Evolutionary conservation across 2,888 invertebrate genomes (phyloP), one percentile per base, ranked within the genome.

Genomic region (Latheticus oryzae): DNA sequence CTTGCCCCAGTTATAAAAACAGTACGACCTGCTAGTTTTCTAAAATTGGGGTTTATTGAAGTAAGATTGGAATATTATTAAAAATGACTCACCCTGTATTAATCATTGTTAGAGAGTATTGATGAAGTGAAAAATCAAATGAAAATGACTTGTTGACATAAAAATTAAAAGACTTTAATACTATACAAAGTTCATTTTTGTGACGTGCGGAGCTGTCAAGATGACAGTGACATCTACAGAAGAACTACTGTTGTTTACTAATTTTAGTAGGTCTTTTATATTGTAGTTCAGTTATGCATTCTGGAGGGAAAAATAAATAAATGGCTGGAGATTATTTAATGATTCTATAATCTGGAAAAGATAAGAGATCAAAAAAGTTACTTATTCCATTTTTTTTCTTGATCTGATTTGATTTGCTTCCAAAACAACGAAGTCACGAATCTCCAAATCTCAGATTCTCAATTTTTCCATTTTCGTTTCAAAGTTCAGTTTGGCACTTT

Each of bases 1-100:
- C 95, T 96, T 8, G 95, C 97, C 32, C 98, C 98, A 16, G 97
- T 96, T 64, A 98, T 93, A 73, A 97, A 96, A 50, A 96, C 80
- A 1, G 97, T 97, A 65, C 89, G 88, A 1, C 97, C 97, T 63
- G 93, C 93, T 64, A 91, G 80, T 79, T 87, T 87, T 48, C 89
- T 87, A 52, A n/a, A 56, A 28, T 16, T 12, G 12, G 1, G n/a
- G 30, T 15, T n/a, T 35, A 17, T 19, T 16, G n/a, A 12, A 7
- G 5, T 11, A 11, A 17, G n/a, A 5, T 40, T 40, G 19, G 9
- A 11, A 33, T 24, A 12, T n/a, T n/a, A 19, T n/a, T 38, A 17
- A 5, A 3, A n/a, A n/a, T n/a, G n/a, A 55, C 67, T 60, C 52
- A 67, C 67, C 67, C 67, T 8, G 67, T 62, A 47, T 67, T 67